Evolutionary conservation across 2,797 vertebrate species (phyloP), one percentile per base, ranked within the genome.

Genomic region (Rhadinocentrus ornatus): DNA sequence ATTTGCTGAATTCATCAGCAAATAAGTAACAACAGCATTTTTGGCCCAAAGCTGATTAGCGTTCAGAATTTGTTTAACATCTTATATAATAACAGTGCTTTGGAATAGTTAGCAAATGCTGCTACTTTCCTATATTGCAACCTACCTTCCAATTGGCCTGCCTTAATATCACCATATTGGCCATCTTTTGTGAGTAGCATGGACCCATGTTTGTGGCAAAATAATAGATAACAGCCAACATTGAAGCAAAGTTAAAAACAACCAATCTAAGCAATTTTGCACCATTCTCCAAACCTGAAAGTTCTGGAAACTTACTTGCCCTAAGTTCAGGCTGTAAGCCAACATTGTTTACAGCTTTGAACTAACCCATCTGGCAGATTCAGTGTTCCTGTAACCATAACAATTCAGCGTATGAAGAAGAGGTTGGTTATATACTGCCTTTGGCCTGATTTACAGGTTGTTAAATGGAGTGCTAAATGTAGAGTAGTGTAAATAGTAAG

Each of bases 1-100:
- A 60, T 85, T 81, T 77, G 77, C 67, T 62, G 67, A 76, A 69
- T 61, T 64, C 39, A 15, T 62, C 50, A 41, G 66, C 66, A 69
- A 82, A 78, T 77, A 75, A 68, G 77, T 65, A 75, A 60, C 70
- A 68, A 68, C 60, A 41, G 26, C 58, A 16, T 72, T 61, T 58
- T 34, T 29, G 57, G 71, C 63, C 73, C 78, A 58, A 58, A 77
- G 76, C 56, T 62, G 71, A 85, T 83, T 65, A 71, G 68, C 50
- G 73, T 26, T 69, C 22, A 56, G 62, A 39, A 80, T 34, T 65
- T 62, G 64, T 77, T 64, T 58, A 66, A 69, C 37, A 78, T 76
- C n/a, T 57, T 65, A 70, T 65, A 31, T 71, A 74, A 76, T n/a
- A n/a, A n/a, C n/a, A n/a, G 24, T 29, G 50, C 41, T 68, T 48